phyloP scores from a whole-genome alignment of 2,797 vertebrate species.

The Taeniopygia guttata region DNA sequence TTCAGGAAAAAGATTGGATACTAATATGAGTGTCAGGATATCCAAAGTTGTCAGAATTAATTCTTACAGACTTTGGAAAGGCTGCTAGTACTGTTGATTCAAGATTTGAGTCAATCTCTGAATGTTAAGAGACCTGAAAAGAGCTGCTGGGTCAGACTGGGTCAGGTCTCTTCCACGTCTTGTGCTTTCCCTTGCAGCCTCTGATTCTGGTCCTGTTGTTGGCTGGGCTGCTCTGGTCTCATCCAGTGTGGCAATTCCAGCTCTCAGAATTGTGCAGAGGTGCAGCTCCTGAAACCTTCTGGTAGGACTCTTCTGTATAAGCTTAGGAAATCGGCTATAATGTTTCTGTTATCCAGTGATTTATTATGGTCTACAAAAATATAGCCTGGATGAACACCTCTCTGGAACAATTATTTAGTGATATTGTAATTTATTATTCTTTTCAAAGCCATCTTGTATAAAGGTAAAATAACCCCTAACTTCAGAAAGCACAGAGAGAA shows the following conservation, averaged over 20 bases:
- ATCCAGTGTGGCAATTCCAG: constrained; percentile 23
- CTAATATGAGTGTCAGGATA: background rate
- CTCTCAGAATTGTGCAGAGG: background rate
- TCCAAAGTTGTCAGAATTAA: constrained; percentile 55
- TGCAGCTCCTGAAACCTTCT: constrained; percentile 39
- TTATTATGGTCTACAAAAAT: constrained; percentile 60
- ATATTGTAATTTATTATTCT: constrained; percentile 61
- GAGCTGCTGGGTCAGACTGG: background rate
- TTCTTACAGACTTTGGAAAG: constrained; percentile 30
- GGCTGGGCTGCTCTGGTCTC: constrained; percentile 11
- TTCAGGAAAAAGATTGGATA: constrained; percentile 22
- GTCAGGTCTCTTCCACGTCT: background rate
- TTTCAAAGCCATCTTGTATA: constrained; percentile 50
- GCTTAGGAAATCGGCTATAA: constrained; percentile 31
- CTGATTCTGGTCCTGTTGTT: background rate
- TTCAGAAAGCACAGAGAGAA: constrained; percentile 42
- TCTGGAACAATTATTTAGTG: constrained; percentile 62
- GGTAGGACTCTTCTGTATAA: constrained; percentile 27
- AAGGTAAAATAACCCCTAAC: constrained; percentile 63
- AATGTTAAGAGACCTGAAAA: background rate
- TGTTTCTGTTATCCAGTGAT: constrained; percentile 58
- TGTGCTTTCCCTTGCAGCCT: background rate
- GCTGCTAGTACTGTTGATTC: background rate
- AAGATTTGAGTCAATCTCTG: background rate
- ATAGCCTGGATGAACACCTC: constrained; percentile 58